Conservation (phyloP, 64 coral and sea anemone genomes). For the Pachyseris speciosa region DNA sequence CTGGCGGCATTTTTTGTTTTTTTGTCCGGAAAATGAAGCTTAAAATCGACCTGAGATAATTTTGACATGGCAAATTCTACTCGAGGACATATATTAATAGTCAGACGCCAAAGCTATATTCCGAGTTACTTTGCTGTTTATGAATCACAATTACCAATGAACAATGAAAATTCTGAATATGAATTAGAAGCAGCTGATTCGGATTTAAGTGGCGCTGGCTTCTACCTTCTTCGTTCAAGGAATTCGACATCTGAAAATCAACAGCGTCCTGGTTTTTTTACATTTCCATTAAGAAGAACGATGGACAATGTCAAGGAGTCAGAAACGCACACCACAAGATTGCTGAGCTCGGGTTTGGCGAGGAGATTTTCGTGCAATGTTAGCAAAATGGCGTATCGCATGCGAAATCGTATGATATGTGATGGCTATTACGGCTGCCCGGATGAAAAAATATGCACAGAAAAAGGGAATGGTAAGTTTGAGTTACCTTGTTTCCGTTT, state of each 20-base stretch:
- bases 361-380: constrained; percentile 60
- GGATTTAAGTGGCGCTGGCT: background rate
- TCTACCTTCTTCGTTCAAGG: background rate
- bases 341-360: constrained; percentile 27
- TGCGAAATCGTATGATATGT: constrained; percentile 30
- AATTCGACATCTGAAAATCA: background rate
- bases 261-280: background rate
- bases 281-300: background rate
- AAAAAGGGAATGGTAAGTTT: constrained; percentile 2
- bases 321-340: constrained; percentile 10
- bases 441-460: background rate
- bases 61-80: constrained; percentile 4
- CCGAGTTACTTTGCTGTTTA: constrained; percentile 49
- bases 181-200: constrained; percentile 25
- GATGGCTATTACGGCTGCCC: constrained; percentile 58
- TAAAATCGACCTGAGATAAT: background rate
- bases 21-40: background rate
- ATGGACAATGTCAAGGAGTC: background rate
- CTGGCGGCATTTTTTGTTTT: background rate
- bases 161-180: constrained; percentile 32
- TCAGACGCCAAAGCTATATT: constrained; percentile 55
- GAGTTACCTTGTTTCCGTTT: background rate
- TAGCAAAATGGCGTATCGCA: constrained; percentile 51
- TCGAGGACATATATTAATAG: constrained; percentile 27
- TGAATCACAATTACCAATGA: constrained; percentile 50